Percentiles rank a stretch among this genome's conserved stretches.
Evolutionary conservation across 2,113 vertebrate genomes (phyloP).

Genomic region (Blennius ocellaris): DNA sequence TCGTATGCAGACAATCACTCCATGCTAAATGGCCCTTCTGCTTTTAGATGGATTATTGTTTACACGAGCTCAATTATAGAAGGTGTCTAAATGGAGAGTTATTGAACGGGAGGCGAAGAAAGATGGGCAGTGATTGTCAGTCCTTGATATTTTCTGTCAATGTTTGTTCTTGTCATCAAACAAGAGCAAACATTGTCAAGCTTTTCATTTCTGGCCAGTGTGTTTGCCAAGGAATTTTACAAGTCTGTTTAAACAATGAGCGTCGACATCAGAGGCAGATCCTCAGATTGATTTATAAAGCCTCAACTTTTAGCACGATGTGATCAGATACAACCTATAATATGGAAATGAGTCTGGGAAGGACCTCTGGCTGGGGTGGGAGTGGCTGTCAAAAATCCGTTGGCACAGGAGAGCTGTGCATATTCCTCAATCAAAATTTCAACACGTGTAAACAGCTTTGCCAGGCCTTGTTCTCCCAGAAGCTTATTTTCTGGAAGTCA

Average conservation of each 20-base stretch:
- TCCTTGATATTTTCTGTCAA: constrained; percentile 58
- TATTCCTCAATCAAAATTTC: constrained; percentile 70
- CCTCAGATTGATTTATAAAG: constrained; percentile 44
- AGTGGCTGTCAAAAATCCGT: constrained; percentile 37
- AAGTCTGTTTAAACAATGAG: constrained; percentile 58
- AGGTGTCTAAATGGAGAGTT: constrained; percentile 42
- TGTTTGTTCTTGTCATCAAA: constrained; percentile 70
- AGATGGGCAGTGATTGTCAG: constrained; percentile 68
- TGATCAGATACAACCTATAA: constrained; percentile 4
- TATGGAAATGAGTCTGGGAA: constrained; percentile 42
- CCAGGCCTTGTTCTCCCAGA: constrained; percentile 64
- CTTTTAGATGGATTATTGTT: constrained; percentile 76
- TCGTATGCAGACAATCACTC: constrained; percentile 68
- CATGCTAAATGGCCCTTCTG: constrained; percentile 68
- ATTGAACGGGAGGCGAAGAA: constrained; percentile 50
- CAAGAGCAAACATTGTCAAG: constrained; percentile 43
- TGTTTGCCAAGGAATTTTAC: constrained; percentile 58
- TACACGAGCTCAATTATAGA: constrained; percentile 71
- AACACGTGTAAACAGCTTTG: constrained; percentile 65
- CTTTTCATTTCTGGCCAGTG: constrained; percentile 41
- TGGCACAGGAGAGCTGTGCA: constrained; percentile 48
- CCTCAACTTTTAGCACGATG: constrained; percentile 25
- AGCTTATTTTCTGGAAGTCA: constrained; percentile 70
- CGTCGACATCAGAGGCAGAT: constrained; percentile 32
- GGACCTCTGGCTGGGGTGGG: constrained; percentile 26